Evolutionary conservation across 2,797 vertebrate species (phyloP).

Genomic region (Sebastiscus tertius): DNA sequence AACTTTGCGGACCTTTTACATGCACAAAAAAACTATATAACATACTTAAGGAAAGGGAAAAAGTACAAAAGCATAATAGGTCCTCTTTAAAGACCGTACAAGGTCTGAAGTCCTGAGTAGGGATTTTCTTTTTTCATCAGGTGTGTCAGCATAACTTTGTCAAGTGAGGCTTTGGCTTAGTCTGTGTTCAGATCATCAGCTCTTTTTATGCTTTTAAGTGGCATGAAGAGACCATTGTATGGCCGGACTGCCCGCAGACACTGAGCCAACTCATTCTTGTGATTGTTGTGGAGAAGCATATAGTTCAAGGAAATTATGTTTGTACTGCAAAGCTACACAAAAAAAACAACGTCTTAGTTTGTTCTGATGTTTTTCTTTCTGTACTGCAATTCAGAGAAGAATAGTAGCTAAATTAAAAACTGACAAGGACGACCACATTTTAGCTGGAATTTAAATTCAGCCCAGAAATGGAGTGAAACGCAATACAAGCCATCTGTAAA

Average conservation of each 20-base stretch:
- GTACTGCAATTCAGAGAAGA: conserved; percentile 8
- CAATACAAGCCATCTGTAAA: conserved; percentile 36
- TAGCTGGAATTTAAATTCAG: conserved; percentile 25
- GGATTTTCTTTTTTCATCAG: conserved; percentile 22
- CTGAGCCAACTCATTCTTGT: conserved; percentile 27
- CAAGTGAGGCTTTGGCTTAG: conserved; percentile 1
- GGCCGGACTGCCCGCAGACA: conserved; percentile 31
- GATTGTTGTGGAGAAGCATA: conserved; percentile 42
- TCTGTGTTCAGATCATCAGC: conserved; percentile 30
- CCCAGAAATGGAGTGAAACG: conserved; percentile 37
- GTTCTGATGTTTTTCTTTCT: neutral
- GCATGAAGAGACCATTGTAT: conserved; percentile 21
- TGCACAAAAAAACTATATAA: too few relatives aligned
- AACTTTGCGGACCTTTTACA: too few relatives aligned
- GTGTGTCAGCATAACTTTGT: conserved; percentile 39
- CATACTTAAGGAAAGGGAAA: too few relatives aligned
- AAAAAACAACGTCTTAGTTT: conserved; percentile 7
- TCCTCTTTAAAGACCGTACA: neutral
- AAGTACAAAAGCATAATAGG: too few relatives aligned
- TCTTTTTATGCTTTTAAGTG: conserved; percentile 40
- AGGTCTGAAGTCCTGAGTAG: conserved; percentile 24
- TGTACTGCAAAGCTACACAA: conserved; percentile 9
- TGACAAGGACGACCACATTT: conserved; percentile 22
- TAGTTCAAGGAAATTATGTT: conserved; percentile 26
- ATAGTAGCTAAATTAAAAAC: neutral